A percentile compares a stretch with the other conserved stretches of the same genome.
Evolutionary conservation across 2,113 vertebrate species (phyloP).

Genomic region (Podarcis raffonei): DNA sequence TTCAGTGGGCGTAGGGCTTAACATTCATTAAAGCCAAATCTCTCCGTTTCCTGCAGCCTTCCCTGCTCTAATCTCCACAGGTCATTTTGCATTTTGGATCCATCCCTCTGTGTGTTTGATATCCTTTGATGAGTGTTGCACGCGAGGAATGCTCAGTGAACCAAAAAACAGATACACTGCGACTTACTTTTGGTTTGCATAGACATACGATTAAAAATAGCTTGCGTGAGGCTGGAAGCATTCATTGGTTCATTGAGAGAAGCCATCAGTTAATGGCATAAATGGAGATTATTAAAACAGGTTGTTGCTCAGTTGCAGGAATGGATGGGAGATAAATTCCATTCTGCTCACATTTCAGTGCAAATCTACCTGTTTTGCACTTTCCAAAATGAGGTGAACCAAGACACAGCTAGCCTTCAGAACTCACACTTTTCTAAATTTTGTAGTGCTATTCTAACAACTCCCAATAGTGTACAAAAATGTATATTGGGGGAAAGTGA

Average conservation of each 20-base stretch:
- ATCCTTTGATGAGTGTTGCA: neutral
- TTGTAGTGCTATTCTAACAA: too few species aligned
- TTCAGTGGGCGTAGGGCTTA: conserved; percentile 2
- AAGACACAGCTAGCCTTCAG: too few species aligned
- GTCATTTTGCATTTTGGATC: neutral
- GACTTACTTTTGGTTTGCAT: neutral
- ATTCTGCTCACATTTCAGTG: too few species aligned
- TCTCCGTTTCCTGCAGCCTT: conserved; percentile 7
- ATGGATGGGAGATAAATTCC: neutral
- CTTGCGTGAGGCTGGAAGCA: neutral
- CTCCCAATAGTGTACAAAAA: neutral
- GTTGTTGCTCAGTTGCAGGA: neutral
- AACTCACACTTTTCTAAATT: too few species aligned
- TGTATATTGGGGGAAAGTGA: neutral
- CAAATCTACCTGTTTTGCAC: too few species aligned
- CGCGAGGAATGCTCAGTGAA: neutral
- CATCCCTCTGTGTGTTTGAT: neutral
- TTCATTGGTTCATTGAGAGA: neutral
- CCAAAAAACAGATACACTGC: neutral
- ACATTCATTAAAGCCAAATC: neutral
- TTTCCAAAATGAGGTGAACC: too few species aligned
- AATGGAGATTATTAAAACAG: neutral
- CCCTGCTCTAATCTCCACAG: neutral
- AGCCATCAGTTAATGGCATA: neutral
- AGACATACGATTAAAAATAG: neutral